These are phyloP conservation scores for Amyelois transitella DNA, from an alignment of 1,140 invertebrate genomes.

Conservation along the genomic window DNA sequence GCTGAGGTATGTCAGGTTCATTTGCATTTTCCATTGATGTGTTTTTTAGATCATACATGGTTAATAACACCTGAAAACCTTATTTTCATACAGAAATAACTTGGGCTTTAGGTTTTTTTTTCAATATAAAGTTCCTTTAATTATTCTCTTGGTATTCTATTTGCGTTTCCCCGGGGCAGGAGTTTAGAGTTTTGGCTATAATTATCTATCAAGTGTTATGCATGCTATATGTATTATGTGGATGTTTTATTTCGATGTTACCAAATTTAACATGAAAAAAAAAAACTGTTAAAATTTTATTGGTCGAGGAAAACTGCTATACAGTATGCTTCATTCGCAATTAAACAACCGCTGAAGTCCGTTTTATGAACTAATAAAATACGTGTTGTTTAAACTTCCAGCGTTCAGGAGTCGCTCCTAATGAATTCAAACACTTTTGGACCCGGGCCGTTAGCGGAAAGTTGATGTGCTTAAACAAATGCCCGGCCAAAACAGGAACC, in stretches of 20 bases:
- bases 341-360: conserved; percentile 26
- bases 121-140: too few species aligned
- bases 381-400: conserved; percentile 32
- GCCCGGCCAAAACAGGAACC: conserved; percentile 48
- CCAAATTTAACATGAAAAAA: too few species aligned
- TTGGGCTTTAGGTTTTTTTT: too few species aligned
- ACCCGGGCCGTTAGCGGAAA: conserved; percentile 57
- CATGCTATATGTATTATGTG: too few species aligned
- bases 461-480: conserved; percentile 65
- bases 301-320: too few species aligned
- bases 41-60: background rate
- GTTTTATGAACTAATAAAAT: conserved; percentile 49
- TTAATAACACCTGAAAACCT: background rate
- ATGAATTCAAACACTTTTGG: conserved; percentile 65
- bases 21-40: background rate
- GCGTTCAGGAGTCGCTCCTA: conserved; percentile 31
- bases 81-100: background rate
- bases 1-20: background rate
- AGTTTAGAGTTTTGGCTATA: too few species aligned
- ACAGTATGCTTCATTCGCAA: conserved; percentile 12
- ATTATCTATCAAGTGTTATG: too few species aligned
- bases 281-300: too few species aligned
- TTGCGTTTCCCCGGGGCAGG: too few species aligned
- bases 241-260: too few species aligned
- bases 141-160: too few species aligned